A percentile compares a stretch with the other conserved stretches of the same genome.
These are phyloP conservation scores for Manis crassicaudata DNA, from an alignment of 2,797 vertebrate species.

Conservation along the genomic window DNA sequence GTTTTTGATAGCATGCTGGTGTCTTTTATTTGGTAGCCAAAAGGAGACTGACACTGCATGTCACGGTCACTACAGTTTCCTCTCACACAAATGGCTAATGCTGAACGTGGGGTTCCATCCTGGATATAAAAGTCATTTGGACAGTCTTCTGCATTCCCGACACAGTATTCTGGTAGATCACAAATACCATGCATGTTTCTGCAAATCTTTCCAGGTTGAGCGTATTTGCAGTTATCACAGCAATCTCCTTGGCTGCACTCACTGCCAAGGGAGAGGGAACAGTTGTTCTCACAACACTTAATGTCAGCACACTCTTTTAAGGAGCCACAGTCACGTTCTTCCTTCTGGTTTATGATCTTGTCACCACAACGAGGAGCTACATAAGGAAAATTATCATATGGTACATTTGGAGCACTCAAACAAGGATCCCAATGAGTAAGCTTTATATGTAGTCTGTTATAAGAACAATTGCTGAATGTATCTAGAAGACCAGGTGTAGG, in stretches of 20 bases:
- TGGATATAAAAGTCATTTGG: conserved; percentile 30
- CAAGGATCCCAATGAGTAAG: rapidly evolving
- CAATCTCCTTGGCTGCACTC: rapidly evolving
- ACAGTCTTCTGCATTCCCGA: neutral
- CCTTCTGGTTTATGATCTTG: rapidly evolving
- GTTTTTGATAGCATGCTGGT: conserved; percentile 72
- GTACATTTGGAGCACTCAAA: rapidly evolving
- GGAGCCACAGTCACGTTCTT: conserved; percentile 72
- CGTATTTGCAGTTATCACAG: rapidly evolving
- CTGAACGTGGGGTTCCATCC: conserved; percentile 68
- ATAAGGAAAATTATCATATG: neutral
- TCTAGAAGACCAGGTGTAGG: neutral
- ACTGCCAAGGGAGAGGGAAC: rapidly evolving
- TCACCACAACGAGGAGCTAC: conserved; percentile 47
- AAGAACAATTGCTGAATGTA: conserved; percentile 64
- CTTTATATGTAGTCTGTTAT: rapidly evolving
- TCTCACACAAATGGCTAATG: conserved; percentile 42
- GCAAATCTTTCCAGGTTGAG: neutral
- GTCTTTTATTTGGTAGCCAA: conserved; percentile 33
- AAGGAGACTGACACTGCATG: conserved; percentile 67
- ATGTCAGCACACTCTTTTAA: neutral
- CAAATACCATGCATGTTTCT: conserved; percentile 49
- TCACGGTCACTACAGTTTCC: conserved; percentile 72
- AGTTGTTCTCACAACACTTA: neutral
- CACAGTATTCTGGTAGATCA: conserved; percentile 75